These are phyloP conservation scores for Sciurus niger DNA, from an alignment of 2,113 vertebrate species.

Conservation along the genomic window DNA sequence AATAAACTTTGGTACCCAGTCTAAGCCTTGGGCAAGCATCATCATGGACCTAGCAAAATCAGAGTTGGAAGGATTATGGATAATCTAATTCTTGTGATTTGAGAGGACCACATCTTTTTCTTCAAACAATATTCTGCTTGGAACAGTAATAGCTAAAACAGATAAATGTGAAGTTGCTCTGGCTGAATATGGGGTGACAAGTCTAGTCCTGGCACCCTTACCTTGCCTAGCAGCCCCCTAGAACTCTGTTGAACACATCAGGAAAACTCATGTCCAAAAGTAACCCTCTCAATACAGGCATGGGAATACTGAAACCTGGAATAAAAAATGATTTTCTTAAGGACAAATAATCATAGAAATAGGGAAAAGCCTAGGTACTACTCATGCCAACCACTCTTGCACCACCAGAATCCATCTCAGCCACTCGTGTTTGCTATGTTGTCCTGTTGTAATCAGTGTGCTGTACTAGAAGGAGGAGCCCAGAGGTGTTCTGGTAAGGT, in stretches of 20 bases:
- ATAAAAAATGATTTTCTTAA: not conserved
- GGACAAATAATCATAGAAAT: not conserved
- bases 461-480: not conserved
- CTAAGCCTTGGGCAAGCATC: too few relatives aligned
- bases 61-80: too few relatives aligned
- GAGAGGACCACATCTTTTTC: too few relatives aligned
- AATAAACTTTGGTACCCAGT: too few relatives aligned
- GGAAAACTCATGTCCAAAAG: too few relatives aligned
- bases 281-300: too few relatives aligned
- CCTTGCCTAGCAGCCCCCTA: not conserved
- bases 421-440: too few relatives aligned
- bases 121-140: too few relatives aligned
- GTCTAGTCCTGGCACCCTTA: not conserved
- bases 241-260: not conserved
- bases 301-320: fast-evolving
- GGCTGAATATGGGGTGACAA: fast-evolving
- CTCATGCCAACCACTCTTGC: not conserved
- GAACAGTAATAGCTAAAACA: too few relatives aligned
- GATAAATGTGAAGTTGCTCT: fast-evolving
- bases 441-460: not conserved
- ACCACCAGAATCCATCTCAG: not conserved
- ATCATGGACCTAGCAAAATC: fast-evolving
- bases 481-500: not conserved
- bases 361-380: fast-evolving
- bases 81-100: fast-evolving